Base-by-base conservation (phyloP, 2,888 invertebrate genomes). In the Drosophila nr. medialis region DNA sequence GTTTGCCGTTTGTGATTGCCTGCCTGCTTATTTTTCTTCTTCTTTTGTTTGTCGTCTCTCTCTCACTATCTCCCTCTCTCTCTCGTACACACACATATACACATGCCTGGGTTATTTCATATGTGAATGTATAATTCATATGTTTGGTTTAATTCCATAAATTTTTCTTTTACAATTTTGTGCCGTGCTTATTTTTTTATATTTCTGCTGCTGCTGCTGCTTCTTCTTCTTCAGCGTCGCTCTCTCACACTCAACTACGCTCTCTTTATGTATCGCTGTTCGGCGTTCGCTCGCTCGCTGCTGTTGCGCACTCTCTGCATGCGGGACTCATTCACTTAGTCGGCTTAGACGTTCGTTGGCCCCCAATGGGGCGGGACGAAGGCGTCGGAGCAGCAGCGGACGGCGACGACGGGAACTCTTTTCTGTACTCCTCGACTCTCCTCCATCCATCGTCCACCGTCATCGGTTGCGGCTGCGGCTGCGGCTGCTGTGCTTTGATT, bases 331-430 rank as follows among this genome's bases (percentile, higher is more conserved):
- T 75, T 83, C 69, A 65, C 59, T 83, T 80, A 64, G 70, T 73
- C 89, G 81, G 89, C 83, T 84, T 78, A 84, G 83, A 84, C 89
- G 83, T 85, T 89, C 89, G 88, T 85, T 89, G 84, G 87, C 89
- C 89, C 87, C 80, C 76, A 82, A 76, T 72, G 61, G 73, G 83
- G 64, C 64, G 81, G 76, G 42, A 74, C 69, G 77, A 69, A 59
- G 61, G 29, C 38, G 62, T 10, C 29, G 54, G 51, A 53, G 54
- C 40, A 36, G 36, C 48, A 13, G 54, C 45, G 10, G 50, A 21
- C 40, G 49, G 48, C 56, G 66, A 64, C 65, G 56, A 71, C 51
- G 75, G 64, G 36, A 77, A 51, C 70, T 70, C 70, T 77, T 73
- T 54, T 38, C 64, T 50, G 13, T 61, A 49, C 58, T 60, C 64